These are phyloP conservation scores for Rattus norvegicus DNA, from an alignment of 2,113 vertebrate genomes.

Conservation along the genomic window DNA sequence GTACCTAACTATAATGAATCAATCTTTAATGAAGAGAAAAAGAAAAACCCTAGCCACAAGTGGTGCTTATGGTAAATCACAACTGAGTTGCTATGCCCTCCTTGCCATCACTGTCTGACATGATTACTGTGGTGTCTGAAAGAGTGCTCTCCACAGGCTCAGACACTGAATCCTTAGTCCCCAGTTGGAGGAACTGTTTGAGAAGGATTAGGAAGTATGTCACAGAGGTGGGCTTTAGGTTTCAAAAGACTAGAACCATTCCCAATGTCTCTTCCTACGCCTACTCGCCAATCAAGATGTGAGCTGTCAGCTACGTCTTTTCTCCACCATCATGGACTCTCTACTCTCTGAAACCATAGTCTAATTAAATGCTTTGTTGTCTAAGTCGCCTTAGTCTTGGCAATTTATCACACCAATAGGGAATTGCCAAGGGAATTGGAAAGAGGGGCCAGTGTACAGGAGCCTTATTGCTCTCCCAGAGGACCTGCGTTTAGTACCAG, in stretches of 20 bases:
- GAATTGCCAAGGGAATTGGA: background rate
- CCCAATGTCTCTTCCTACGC: background rate
- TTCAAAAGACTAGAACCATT: background rate
- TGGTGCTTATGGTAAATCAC: conserved; percentile 25
- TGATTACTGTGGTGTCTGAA: background rate
- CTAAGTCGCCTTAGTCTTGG: background rate
- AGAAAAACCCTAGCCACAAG: background rate
- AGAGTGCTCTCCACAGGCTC: background rate
- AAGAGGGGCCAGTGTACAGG: background rate
- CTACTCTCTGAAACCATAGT: background rate
- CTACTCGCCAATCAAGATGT: background rate
- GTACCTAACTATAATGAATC: too few species aligned
- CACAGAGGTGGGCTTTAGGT: background rate
- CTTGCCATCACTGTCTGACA: background rate
- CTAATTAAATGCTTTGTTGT: background rate
- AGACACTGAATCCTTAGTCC: background rate
- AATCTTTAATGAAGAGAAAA: too few species aligned
- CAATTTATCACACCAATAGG: background rate
- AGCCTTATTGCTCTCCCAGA: background rate
- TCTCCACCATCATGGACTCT: background rate
- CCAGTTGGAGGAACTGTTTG: background rate
- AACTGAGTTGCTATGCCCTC: background rate
- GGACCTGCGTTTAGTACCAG: background rate
- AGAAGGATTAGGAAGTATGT: background rate
- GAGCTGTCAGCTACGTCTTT: background rate